Evolutionary conservation across 2,888 invertebrate genomes (phyloP), one percentile per base, ranked within the genome.

Genomic region (Aproaerema taeniolella): DNA sequence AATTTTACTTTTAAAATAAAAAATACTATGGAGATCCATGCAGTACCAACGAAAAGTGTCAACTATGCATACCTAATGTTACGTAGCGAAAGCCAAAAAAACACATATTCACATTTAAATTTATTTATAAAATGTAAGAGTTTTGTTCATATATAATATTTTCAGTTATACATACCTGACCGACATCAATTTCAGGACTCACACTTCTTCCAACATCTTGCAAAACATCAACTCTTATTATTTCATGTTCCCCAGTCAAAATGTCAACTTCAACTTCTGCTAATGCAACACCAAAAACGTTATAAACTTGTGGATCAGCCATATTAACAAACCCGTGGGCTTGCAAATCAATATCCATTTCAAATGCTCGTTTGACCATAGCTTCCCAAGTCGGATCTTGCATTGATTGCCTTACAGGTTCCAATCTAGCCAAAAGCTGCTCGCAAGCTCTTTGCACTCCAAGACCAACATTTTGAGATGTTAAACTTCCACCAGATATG

Each of bases 261-360:
- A 93, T 70, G 64, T 94, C 94, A 0, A 94, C 64, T 67, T 93
- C 92, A 0, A 93, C 90, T 73, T 94, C 93, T 8, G 88, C 66
- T 4, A 90, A 74, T 1, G 88, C 80, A 0, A 87, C 87, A 1
- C 90, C 92, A 51, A 88, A 90, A 30, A 89, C 42, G 39, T 75
- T 67, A 32, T 72, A 68, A 1, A 54, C 46, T 13, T 55, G 43
- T 32, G 64, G 57, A 41, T 83, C 82, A 31, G 70, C 69, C 1
- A 44, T 14, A 2, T 53, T 72, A 1, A 67, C 63, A 29, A 53
- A 55, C 46, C 72, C 78, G 46, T 66, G 73, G 0, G 70, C 57
- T 55, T 80, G 79, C 13, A 83, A 50, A 42, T 78, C 75, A 4
- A 83, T 71, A 1, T 72, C 73, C 34, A 60, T 54, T 2, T 38